Conservation (phyloP, 2,113 vertebrate genomes). For the Brachyhypopomus occidentalis region DNA sequence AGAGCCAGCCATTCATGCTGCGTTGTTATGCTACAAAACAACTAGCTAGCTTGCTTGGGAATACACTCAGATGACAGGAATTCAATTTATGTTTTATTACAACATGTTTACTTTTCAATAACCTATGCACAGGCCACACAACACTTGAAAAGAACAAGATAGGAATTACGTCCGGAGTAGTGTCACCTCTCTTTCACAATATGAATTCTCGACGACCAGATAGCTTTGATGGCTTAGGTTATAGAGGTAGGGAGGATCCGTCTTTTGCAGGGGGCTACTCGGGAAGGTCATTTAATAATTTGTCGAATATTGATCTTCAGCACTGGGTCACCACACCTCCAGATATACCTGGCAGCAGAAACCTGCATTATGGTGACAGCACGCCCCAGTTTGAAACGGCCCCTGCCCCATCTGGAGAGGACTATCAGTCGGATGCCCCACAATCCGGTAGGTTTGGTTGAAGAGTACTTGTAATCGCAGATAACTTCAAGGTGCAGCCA, state of each 20-base stretch:
- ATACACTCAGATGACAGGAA: neutral
- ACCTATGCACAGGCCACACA: neutral
- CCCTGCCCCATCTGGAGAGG: conserved; percentile 60
- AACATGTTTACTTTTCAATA: conserved; percentile 4
- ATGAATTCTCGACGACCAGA: conserved; percentile 92
- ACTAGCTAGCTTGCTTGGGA: neutral
- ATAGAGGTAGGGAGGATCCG: conserved; percentile 80
- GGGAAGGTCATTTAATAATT: conserved; percentile 74
- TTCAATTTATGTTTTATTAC: neutral
- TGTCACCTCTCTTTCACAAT: conserved; percentile 3
- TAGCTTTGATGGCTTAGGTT: conserved; percentile 89
- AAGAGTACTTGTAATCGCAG: neutral
- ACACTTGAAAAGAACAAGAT: neutral
- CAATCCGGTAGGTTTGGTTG: conserved; percentile 66
- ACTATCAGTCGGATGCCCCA: conserved; percentile 67
- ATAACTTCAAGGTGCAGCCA: neutral
- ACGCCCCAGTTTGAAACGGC: conserved; percentile 79
- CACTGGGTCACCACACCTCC: conserved; percentile 92
- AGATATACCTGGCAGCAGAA: conserved; percentile 94
- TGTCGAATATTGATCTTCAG: conserved; percentile 73
- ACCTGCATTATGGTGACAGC: conserved; percentile 85
- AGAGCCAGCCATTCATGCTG: neutral
- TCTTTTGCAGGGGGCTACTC: conserved; percentile 69
- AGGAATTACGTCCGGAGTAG: neutral
- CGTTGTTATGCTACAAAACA: conserved; percentile 39